Conservation (phyloP, 1,140 invertebrate genomes). For the Macrotrachela quadricornifera region DNA sequence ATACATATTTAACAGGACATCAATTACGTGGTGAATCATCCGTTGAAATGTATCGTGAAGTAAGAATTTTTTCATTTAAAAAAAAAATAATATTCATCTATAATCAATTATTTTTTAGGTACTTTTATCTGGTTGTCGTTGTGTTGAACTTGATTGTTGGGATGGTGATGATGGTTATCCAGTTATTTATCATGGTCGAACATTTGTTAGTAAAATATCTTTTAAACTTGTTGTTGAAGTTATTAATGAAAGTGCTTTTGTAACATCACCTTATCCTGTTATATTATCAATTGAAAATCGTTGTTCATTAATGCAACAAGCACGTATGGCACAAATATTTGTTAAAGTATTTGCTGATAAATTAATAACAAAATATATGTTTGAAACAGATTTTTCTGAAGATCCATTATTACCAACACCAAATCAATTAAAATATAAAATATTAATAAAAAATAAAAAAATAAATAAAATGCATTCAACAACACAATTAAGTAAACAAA, state of each 20-base stretch:
- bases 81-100: no score
- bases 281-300: conserved; percentile 90
- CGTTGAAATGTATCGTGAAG: conserved; percentile 80
- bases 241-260: conserved; percentile 70
- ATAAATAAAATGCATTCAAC: conserved; percentile 17
- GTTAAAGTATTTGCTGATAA: conserved; percentile 73
- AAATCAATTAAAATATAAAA: conserved; percentile 56
- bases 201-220: conserved; percentile 73
- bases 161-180: conserved; percentile 66
- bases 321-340: conserved; percentile 81
- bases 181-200: conserved; percentile 72
- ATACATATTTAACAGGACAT: conserved; percentile 83
- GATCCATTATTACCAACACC: conserved; percentile 62
- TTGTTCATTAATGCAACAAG: conserved; percentile 70
- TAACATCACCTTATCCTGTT: conserved; percentile 68
- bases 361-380: conserved; percentile 43
- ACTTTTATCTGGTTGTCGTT: conserved; percentile 43
- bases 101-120: no score
- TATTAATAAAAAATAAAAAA: conserved; percentile 66
- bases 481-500: neutral
- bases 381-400: conserved; percentile 64
- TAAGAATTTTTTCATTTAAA: conserved; percentile 1
- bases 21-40: conserved; percentile 74
- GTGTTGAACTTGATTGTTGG: conserved; percentile 83
- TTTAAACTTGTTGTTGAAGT: conserved; percentile 69